phyloP scores from a whole-genome alignment of 2,113 vertebrate genomes.

The Calyptomena viridis region DNA sequence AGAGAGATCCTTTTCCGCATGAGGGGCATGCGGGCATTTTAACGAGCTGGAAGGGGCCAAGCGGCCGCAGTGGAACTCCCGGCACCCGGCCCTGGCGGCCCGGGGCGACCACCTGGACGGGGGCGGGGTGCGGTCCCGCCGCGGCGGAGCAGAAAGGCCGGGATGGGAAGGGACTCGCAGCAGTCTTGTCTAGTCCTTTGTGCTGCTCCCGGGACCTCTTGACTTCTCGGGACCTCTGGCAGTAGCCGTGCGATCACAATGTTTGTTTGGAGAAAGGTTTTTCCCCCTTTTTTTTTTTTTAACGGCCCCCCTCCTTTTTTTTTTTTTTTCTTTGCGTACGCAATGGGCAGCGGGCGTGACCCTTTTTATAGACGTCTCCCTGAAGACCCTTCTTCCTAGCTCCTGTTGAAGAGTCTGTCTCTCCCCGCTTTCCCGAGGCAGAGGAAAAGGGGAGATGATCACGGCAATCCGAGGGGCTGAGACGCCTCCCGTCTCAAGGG shows the following conservation, averaged over 20 bases:
- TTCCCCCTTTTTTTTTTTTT: not conserved
- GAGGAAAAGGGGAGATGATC: not conserved
- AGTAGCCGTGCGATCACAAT: slow-evolving; percentile 53
- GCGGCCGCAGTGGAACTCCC: not conserved
- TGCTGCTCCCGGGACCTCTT: slow-evolving; percentile 39
- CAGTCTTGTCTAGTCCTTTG: not conserved
- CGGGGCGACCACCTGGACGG: not conserved
- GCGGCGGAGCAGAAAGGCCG: not conserved
- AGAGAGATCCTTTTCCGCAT: slow-evolving; percentile 6
- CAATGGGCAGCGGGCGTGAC: not conserved
- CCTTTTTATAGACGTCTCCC: slow-evolving; percentile 36
- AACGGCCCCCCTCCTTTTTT: accelerated
- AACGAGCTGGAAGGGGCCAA: not conserved
- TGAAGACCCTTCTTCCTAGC: not conserved
- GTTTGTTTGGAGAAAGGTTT: slow-evolving; percentile 74
- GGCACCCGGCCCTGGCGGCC: not conserved
- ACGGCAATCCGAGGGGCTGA: not conserved
- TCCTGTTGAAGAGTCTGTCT: not conserved
- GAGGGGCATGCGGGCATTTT: slow-evolving; percentile 6
- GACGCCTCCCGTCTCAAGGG: not conserved
- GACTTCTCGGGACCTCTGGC: slow-evolving; percentile 57
- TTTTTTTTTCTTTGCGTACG: not conserved
- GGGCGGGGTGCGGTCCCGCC: not conserved
- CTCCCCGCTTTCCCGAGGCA: not conserved
- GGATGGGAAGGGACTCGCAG: not conserved